Evolutionary conservation across 2,888 invertebrate genomes (phyloP).

Genomic region (Malachius bipustulatus): DNA sequence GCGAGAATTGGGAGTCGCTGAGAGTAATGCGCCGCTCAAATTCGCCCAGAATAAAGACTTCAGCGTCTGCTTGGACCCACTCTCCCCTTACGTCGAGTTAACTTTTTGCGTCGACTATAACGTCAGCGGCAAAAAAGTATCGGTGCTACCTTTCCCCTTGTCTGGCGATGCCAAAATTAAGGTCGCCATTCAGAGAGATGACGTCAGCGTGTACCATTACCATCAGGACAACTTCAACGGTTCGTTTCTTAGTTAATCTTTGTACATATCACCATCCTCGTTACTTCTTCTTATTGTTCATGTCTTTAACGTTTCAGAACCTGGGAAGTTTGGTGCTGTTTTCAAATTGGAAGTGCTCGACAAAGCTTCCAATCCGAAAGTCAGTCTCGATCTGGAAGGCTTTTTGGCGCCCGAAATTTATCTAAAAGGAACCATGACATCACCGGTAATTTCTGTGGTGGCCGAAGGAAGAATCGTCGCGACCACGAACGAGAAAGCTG

Average conservation of each 20-base stretch:
- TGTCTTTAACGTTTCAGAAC: no score
- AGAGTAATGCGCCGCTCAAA: conserved; percentile 33
- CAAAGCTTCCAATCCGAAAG: conserved; percentile 51
- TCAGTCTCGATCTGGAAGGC: conserved; percentile 46
- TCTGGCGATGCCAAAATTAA: conserved; percentile 57
- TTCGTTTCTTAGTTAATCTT: no score
- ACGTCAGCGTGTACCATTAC: conserved; percentile 52
- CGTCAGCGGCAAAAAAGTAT: conserved; percentile 27
- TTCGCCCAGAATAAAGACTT: conserved; percentile 39
- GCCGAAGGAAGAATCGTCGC: conserved; percentile 47
- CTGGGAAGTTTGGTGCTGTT: no score
- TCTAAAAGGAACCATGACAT: conserved; percentile 45
- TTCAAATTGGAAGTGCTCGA: conserved; percentile 49
- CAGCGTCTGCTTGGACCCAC: conserved; percentile 61
- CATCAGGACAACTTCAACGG: no score
- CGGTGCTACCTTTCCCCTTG: conserved; percentile 37
- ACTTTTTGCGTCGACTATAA: conserved; percentile 56
- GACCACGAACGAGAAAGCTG: conserved; percentile 46
- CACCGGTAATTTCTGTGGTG: conserved; percentile 49
- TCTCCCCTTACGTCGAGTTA: conserved; percentile 54
- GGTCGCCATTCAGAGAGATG: conserved; percentile 54
- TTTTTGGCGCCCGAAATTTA: conserved; percentile 43
- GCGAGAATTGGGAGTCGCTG: conserved; percentile 48
- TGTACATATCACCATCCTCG: no score
- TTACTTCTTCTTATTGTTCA: no score